Percentiles rank a stretch among this genome's conserved stretches.
Evolutionary conservation across 2,888 invertebrate genomes (phyloP).

Genomic region (Leptinotarsa haldemani): DNA sequence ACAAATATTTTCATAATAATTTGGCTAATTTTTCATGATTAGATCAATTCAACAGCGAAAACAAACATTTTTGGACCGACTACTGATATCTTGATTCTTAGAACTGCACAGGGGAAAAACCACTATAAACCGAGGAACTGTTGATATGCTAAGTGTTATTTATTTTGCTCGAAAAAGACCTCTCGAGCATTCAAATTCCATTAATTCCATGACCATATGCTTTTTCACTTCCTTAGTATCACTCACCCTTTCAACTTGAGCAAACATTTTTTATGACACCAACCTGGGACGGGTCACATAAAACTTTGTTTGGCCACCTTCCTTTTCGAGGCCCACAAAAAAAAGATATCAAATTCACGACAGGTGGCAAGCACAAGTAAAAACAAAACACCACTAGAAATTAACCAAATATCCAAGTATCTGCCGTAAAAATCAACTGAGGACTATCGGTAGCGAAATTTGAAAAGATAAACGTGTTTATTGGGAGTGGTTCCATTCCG

Average conservation of each 20-base stretch:
- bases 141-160: too few species aligned
- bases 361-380: conserved; percentile 31
- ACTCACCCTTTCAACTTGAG: neutral
- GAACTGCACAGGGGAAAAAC: too few species aligned
- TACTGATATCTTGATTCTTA: too few species aligned
- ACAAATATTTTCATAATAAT: too few species aligned
- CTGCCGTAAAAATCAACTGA: conserved; percentile 46
- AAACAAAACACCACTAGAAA: conserved; percentile 31
- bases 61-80: too few species aligned
- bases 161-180: too few species aligned
- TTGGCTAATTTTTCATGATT: too few species aligned
- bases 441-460: conserved; percentile 39
- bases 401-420: conserved; percentile 28
- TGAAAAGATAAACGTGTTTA: conserved; percentile 59
- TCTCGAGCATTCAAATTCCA: too few species aligned
- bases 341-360: conserved; percentile 5
- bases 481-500: conserved; percentile 56
- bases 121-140: too few species aligned
- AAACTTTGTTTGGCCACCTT: conserved; percentile 7
- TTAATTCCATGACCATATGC: too few species aligned
- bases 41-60: too few species aligned
- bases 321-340: neutral
- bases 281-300: neutral
- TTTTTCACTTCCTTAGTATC: too few species aligned
- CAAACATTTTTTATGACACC: neutral